Evolutionary conservation across 2,113 vertebrate genomes (phyloP), one percentile per base, ranked within the genome.

Genomic region (Struthio camelus): DNA sequence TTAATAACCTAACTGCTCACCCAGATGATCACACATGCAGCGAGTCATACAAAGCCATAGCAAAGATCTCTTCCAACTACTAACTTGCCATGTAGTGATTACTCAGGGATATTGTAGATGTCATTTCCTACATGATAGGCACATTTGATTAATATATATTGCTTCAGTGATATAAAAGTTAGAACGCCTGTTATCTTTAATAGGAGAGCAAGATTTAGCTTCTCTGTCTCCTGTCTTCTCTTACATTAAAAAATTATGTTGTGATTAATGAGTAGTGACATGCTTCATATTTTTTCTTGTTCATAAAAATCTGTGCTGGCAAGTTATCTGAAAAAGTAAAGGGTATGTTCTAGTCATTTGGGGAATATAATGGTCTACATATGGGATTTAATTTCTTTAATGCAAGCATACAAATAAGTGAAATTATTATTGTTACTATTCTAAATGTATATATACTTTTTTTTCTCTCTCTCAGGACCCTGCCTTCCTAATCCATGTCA

Each of bases 401-500:
- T 78, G 20, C 70, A 69, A 4, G 2, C 28, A 83, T 92, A 58
- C 30, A 79, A 73, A 62, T 72, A 16, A 53, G 18, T 72, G 36
- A 70, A 58, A 73, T 77, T 44, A 19, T 84, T 61, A 56, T 75
- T 11, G 3, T 34, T 77, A 23, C 81, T 87, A 16, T 20, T 82
- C 8, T 44, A 13, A 56, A 75, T 72, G 11, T 56, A 42, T 80
- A 71, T 48, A 73, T 20, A 14, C 7, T 50, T 17, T 73, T 78
- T 64, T 50, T 85, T 79, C 77, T 77, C 14, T 92, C 27, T 96
- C 94, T 32, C 97, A 99, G 99, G 99, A 59, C 99, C 99, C 62
- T 99, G 99, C 95, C 97, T 98, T 87, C 99, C 99, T 91, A 99
- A 99, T 95, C 99, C 99, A 2, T 99, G 99, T 92, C 99, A 99